Conservation (phyloP, 2,888 invertebrate species). For the Mimumesa dahlbomi region DNA sequence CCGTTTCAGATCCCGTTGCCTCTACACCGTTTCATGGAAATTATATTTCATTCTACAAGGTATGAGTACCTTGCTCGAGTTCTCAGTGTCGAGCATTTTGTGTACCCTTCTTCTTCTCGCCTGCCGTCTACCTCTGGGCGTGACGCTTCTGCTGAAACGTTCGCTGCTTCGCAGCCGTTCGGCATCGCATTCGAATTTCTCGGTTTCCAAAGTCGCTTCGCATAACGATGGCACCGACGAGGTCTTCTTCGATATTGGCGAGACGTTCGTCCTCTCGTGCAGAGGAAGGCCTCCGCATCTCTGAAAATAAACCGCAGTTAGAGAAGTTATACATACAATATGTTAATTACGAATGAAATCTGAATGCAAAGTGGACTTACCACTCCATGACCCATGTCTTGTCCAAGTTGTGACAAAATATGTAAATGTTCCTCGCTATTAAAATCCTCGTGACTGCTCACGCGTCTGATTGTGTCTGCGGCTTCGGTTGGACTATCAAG, state of each 20-base stretch:
- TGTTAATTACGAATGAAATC: conserved; percentile 2
- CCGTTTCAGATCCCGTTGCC: not conserved
- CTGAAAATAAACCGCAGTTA: conserved; percentile 51
- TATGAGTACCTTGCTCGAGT: conserved; percentile 76
- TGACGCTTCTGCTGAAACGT: conserved; percentile 84
- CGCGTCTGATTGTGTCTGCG: conserved; percentile 80
- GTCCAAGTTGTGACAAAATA: conserved; percentile 72
- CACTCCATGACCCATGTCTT: conserved; percentile 79
- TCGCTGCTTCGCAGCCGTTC: conserved; percentile 85
- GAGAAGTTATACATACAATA: not conserved
- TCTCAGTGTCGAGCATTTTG: conserved; percentile 67
- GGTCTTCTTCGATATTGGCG: conserved; percentile 73
- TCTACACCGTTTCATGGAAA: no score
- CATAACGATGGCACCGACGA: conserved; percentile 73
- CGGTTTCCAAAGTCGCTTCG: conserved; percentile 72
- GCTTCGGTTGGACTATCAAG: conserved; percentile 70
- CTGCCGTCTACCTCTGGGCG: conserved; percentile 82
- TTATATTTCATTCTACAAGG: no score
- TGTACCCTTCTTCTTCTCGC: conserved; percentile 74
- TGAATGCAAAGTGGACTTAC: conserved; percentile 68
- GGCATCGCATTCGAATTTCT: conserved; percentile 83
- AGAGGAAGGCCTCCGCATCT: conserved; percentile 75
- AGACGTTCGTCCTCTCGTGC: conserved; percentile 77
- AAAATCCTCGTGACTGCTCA: conserved; percentile 85
- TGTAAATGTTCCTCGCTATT: conserved; percentile 76